Percentiles rank a stretch among this genome's conserved stretches.
Conservation (phyloP, 2,888 invertebrate genomes). For the Phortica magna region DNA sequence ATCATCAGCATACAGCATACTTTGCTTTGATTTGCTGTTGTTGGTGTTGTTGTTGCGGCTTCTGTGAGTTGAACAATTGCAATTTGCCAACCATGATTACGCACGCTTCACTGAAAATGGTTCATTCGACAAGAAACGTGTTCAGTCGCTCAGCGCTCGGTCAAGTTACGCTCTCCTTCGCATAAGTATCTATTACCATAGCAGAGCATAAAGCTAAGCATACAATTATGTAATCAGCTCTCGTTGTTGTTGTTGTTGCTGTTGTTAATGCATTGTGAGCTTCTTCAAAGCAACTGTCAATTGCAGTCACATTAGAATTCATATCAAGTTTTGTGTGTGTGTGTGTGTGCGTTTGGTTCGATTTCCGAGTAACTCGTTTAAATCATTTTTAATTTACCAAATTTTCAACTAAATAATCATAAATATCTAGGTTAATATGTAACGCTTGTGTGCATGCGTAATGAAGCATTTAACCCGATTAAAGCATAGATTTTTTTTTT, state of each 20-base stretch:
- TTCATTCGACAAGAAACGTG: not conserved
- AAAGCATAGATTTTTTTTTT: slow-evolving; percentile 24
- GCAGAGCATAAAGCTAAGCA: not conserved
- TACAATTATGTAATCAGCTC: not conserved
- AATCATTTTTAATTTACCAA: slow-evolving; percentile 60
- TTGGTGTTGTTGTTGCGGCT: slow-evolving; percentile 31
- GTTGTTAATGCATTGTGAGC: not conserved
- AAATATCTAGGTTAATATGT: slow-evolving; percentile 73
- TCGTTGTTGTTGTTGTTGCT: not conserved
- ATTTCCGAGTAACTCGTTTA: slow-evolving; percentile 40
- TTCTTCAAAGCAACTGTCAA: not conserved
- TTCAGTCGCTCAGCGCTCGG: not conserved
- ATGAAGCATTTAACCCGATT: slow-evolving; percentile 68
- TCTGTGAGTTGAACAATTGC: slow-evolving; percentile 59
- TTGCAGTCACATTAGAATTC: not conserved
- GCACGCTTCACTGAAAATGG: slow-evolving; percentile 39
- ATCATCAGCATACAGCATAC: slow-evolving; percentile 45
- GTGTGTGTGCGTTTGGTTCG: not conserved
- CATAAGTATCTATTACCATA: not conserved
- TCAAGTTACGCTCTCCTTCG: not conserved
- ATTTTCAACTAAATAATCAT: slow-evolving; percentile 59
- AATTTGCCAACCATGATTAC: slow-evolving; percentile 61
- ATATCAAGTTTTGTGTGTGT: not conserved
- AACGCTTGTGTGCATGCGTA: slow-evolving; percentile 68
- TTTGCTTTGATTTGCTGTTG: not conserved